Evolutionary conservation across 1,140 invertebrate species (phyloP), one percentile per base, ranked within the genome.

Genomic region (Mamestra configurata): DNA sequence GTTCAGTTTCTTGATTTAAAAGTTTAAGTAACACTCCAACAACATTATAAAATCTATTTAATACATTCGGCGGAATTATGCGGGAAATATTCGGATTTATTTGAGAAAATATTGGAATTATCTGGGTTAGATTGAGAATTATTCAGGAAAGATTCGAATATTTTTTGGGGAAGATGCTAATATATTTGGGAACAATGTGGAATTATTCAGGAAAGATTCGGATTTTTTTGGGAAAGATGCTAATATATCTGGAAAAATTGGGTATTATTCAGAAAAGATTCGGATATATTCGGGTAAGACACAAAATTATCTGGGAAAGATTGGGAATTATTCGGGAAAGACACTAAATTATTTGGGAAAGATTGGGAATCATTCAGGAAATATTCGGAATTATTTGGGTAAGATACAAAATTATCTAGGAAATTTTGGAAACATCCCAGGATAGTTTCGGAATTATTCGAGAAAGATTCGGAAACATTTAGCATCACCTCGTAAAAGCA

Each of bases 401-500:
- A 57, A 57, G 8, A 27, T 24, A 13, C 24, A 11, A 20, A 59
- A 59, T n/a, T n/a, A n/a, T n/a, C n/a, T n/a, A n/a, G n/a, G n/a
- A n/a, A n/a, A n/a, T n/a, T 53, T 20, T 31, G 24, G 31, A 20
- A n/a, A n/a, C n/a, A n/a, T 49, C 15, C 1, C n/a, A n/a, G n/a
- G n/a, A n/a, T n/a, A n/a, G n/a, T n/a, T n/a, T n/a, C n/a, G n/a
- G n/a, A n/a, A n/a, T 10, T 15, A 59, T 35, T 59, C 24, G 27
- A 5, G 0, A 35, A 70, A 31, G 13, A 2, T 51, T 53, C n/a
- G 10, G 15, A 11, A 43, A 73, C 18, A 73, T 40, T 59, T n/a
- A 68, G 40, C 20, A 76, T 20, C 40, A 76, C 53, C 57, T 61
- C 40, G 57, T 31, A 61, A 70, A 40, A 49, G 20, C 5, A 4